phyloP scores from a whole-genome alignment of 2,797 vertebrate species.

The Intellagama lesueurii region DNA sequence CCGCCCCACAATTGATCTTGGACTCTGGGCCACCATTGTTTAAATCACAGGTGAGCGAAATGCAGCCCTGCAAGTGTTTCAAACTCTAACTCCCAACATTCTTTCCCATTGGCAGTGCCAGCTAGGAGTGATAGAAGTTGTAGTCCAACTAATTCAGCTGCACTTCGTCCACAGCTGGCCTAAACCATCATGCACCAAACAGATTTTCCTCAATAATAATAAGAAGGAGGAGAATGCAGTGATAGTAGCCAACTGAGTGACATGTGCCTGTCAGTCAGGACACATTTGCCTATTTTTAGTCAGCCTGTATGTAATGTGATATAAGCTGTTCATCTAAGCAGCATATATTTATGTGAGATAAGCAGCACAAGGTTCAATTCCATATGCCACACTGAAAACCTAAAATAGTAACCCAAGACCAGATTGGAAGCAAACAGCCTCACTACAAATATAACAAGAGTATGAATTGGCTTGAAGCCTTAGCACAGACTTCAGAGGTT shows the following conservation, averaged over 20 bases:
- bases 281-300: not conserved
- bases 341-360: not conserved
- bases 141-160: too few species aligned
- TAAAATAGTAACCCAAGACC: not conserved
- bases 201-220: not conserved
- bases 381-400: not conserved
- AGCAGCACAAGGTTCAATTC: not conserved
- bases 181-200: not conserved
- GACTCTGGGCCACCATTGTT: too few species aligned
- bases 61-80: too few species aligned
- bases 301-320: not conserved
- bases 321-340: too few species aligned
- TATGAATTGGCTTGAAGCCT: not conserved
- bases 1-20: too few species aligned
- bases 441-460: not conserved
- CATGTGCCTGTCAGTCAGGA: not conserved
- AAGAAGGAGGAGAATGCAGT: not conserved
- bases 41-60: too few species aligned
- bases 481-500: not conserved
- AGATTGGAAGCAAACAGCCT: not conserved
- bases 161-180: too few species aligned
- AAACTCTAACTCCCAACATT: too few species aligned
- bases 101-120: too few species aligned
- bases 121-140: too few species aligned
- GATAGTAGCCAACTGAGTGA: not conserved